A percentile compares a stretch with the other conserved stretches of the same genome.
These are phyloP conservation scores for Semicossyphus pulcher DNA, from an alignment of 2,113 vertebrate species.

Conservation along the genomic window DNA sequence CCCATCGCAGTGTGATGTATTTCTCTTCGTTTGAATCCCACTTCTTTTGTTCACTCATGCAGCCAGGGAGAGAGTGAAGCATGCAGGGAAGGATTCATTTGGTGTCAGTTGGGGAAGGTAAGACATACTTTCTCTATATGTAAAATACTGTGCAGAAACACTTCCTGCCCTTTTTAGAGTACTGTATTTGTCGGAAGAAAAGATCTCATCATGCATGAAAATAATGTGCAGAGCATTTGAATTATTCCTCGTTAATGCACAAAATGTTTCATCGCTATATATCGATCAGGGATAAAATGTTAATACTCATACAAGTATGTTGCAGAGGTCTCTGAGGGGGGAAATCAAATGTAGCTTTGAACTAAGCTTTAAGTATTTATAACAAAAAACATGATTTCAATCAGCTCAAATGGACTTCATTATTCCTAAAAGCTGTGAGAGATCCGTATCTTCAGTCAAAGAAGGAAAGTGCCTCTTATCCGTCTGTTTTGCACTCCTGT, in stretches of 20 bases:
- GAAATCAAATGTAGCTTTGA: constrained; percentile 5
- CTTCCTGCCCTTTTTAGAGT: background rate
- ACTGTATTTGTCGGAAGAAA: background rate
- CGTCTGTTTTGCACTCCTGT: too few relatives aligned
- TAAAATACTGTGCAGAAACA: background rate
- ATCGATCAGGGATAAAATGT: background rate
- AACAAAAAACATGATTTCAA: background rate
- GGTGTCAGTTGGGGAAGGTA: background rate
- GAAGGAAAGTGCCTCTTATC: too few relatives aligned
- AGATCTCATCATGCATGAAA: background rate
- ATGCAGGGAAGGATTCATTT: constrained; percentile 17
- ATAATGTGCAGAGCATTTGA: too few relatives aligned
- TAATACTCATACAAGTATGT: background rate
- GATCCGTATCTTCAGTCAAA: too few relatives aligned
- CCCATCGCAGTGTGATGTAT: constrained; percentile 28
- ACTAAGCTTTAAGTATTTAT: constrained; percentile 4
- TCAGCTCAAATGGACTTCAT: too few relatives aligned
- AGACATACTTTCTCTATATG: background rate
- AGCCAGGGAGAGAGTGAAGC: background rate
- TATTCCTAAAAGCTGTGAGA: too few relatives aligned
- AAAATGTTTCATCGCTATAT: background rate
- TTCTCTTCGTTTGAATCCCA: constrained; percentile 19
- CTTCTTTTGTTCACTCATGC: constrained; percentile 1
- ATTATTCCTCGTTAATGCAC: too few relatives aligned
- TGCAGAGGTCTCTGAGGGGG: background rate